phyloP scores from a whole-genome alignment of 1,140 invertebrate species.

The Colletes gigas region DNA sequence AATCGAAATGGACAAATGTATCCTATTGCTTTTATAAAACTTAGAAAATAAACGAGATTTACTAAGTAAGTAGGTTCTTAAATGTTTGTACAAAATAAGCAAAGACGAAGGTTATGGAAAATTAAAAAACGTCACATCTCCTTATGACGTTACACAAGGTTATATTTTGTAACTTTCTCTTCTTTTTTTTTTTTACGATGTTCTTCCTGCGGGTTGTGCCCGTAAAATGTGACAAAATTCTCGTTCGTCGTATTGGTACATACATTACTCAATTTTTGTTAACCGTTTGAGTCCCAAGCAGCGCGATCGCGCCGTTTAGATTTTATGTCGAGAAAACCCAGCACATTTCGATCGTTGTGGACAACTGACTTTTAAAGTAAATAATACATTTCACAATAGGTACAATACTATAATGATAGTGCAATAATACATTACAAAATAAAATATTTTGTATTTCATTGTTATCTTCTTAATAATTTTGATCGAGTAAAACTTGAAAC shows the following conservation, averaged over 20 bases:
- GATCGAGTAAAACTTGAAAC: no score
- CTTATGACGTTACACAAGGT: conserved; percentile 74
- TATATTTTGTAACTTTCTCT: conserved; percentile 71
- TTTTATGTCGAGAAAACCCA: no score
- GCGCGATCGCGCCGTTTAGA: no score
- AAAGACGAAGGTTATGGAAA: conserved; percentile 28
- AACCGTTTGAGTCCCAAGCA: no score
- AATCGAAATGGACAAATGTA: neutral
- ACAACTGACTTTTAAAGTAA: no score
- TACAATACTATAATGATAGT: no score
- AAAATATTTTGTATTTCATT: no score
- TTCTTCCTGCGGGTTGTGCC: conserved; percentile 49
- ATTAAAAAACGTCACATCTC: conserved; percentile 53
- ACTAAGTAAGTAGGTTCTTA: neutral
- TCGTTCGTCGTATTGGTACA: conserved; percentile 53
- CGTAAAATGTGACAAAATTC: conserved; percentile 60
- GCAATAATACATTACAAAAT: no score
- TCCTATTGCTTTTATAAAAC: neutral
- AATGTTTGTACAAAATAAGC: neutral
- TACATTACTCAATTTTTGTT: conserved; percentile 40
- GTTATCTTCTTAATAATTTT: no score
- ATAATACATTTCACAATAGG: no score
- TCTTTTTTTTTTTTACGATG: conserved; percentile 51
- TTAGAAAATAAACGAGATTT: conserved; percentile 11
- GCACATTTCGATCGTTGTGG: no score